A percentile compares a stretch with the other conserved stretches of the same genome.
phyloP scores from a whole-genome alignment of 1,140 invertebrate species.

The Melipona quadrifasciata region DNA sequence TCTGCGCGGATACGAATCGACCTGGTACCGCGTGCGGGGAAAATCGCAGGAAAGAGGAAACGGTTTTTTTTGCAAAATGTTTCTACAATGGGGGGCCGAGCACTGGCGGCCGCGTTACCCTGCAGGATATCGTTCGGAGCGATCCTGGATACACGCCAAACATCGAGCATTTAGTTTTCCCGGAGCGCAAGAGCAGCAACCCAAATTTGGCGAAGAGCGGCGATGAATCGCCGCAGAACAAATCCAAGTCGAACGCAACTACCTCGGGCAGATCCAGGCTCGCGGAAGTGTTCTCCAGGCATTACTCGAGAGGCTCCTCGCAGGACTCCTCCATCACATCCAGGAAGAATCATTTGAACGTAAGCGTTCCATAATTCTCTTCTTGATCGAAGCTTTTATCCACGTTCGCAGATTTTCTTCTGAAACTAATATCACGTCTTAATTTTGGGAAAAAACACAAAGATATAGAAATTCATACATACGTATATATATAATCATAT shows the following conservation, averaged over 20 bases:
- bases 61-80: slow-evolving; percentile 6
- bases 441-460: neutral
- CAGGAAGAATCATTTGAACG: slow-evolving; percentile 76
- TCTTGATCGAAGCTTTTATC: neutral
- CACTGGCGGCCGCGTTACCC: slow-evolving; percentile 70
- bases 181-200: slow-evolving; percentile 80
- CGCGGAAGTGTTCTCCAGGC: slow-evolving; percentile 81
- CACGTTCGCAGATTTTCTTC: neutral
- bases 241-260: slow-evolving; percentile 69
- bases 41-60: slow-evolving; percentile 9
- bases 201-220: slow-evolving; percentile 71
- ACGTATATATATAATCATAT: no score
- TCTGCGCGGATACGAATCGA: no score
- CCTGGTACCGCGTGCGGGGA: neutral
- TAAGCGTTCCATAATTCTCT: slow-evolving; percentile 53
- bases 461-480: no score
- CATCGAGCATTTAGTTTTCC: slow-evolving; percentile 84
- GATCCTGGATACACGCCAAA: slow-evolving; percentile 83
- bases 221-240: slow-evolving; percentile 70
- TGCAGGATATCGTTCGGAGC: slow-evolving; percentile 78
- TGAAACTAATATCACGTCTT: neutral
- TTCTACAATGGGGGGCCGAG: slow-evolving; percentile 73
- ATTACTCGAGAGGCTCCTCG: slow-evolving; percentile 74
- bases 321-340: slow-evolving; percentile 70
- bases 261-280: slow-evolving; percentile 77